Conservation (phyloP, 2,888 invertebrate genomes). For the Antheraea yamamai region DNA sequence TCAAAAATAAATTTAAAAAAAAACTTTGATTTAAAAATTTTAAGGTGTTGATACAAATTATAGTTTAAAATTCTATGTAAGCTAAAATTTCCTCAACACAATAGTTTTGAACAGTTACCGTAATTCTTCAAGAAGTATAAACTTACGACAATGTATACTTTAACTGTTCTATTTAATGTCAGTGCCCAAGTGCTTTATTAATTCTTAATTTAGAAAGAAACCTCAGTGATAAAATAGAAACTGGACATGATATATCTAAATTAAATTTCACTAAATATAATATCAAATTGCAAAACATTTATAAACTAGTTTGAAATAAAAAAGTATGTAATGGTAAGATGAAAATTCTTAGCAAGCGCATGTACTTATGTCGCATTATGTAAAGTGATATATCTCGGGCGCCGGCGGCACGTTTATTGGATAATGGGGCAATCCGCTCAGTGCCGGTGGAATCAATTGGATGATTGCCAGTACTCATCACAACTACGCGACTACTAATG, state of each 20-base stretch:
- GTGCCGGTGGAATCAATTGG: conserved; percentile 65
- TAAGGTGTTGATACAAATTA: background rate
- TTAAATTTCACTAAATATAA: background rate
- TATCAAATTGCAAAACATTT: background rate
- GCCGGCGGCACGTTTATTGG: conserved; percentile 63
- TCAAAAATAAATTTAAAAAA: no score
- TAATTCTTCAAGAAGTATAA: background rate
- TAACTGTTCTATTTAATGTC: background rate
- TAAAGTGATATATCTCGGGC: conserved; percentile 45
- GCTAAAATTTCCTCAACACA: background rate
- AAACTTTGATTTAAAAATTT: no score
- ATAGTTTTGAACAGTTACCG: background rate
- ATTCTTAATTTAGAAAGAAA: background rate
- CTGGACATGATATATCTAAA: no score
- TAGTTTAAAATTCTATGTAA: background rate
- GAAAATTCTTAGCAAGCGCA: background rate
- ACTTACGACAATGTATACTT: background rate
- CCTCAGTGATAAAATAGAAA: background rate
- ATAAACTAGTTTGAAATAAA: background rate
- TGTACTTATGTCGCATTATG: conserved; percentile 39
- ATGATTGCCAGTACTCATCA: conserved; percentile 64
- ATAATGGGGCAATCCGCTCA: conserved; percentile 68
- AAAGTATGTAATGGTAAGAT: background rate
- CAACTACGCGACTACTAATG: conserved; percentile 41
- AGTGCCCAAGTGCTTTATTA: background rate